Evolutionary conservation across 2,113 vertebrate species (phyloP).

Genomic region (Daubentonia madagascariensis): DNA sequence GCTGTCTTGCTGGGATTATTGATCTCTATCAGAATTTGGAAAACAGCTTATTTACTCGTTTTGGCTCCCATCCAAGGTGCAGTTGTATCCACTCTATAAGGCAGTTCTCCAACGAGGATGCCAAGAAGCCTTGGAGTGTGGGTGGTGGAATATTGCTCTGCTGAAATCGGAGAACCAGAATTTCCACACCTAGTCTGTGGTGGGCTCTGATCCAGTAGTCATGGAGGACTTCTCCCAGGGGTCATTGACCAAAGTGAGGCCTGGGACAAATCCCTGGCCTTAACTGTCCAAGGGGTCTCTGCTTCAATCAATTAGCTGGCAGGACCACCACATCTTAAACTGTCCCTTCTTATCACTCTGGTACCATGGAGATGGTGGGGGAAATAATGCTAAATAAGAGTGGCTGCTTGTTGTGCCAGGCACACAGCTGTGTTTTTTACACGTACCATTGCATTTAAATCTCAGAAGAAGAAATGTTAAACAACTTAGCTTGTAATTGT

Average conservation of each 20-base stretch:
- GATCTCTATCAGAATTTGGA: background rate
- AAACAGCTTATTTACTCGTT: background rate
- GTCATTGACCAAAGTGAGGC: background rate
- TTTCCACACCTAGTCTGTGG: background rate
- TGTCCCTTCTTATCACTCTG: background rate
- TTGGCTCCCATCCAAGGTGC: background rate
- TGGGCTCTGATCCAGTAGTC: background rate
- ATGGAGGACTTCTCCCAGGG: background rate
- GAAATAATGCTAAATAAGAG: background rate
- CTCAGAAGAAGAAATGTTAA: background rate
- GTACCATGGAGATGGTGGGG: background rate
- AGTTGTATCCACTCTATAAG: background rate
- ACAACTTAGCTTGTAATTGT: background rate
- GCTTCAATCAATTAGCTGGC: background rate
- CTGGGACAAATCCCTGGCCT: background rate
- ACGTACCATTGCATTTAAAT: background rate
- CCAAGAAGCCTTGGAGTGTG: background rate
- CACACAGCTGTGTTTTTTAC: background rate
- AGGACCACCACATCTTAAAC: background rate
- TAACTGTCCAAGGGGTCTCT: background rate
- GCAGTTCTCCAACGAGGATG: background rate
- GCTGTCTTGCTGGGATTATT: background rate
- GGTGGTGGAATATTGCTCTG: background rate
- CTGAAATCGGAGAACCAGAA: background rate
- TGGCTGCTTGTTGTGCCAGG: background rate